phyloP scores from a whole-genome alignment of 2,797 vertebrate species.

The Pangasius djambal region DNA sequence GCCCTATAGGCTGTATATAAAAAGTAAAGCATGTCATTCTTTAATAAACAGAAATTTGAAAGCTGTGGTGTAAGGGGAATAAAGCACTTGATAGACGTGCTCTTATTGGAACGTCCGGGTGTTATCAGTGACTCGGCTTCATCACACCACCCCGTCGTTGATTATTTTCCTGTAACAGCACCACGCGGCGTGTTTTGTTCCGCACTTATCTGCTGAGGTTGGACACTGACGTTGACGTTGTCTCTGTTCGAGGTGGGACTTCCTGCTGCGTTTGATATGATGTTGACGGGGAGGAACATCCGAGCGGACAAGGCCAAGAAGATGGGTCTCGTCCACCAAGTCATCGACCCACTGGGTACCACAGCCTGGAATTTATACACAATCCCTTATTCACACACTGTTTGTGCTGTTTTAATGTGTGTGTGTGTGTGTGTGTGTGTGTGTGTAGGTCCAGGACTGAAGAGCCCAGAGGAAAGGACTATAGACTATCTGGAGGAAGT shows the following conservation, averaged over 20 bases:
- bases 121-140: neutral
- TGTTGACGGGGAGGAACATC: conserved; percentile 86
- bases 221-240: conserved; percentile 44
- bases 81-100: neutral
- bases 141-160: neutral
- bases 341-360: conserved; percentile 85
- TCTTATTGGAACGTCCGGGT: neutral
- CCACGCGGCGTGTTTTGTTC: neutral
- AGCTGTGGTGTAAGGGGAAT: neutral
- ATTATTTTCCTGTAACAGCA: neutral
- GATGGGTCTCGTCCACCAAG: conserved; percentile 83
- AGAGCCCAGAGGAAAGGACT: conserved; percentile 78
- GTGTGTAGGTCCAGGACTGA: conserved; percentile 77
- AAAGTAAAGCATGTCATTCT: neutral
- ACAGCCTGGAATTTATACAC: neutral
- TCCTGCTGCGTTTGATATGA: conserved; percentile 83
- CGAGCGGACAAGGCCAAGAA: conserved; percentile 82
- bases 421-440: neutral
- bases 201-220: neutral
- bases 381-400: too few species aligned
- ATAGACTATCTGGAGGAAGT: conserved; percentile 85
- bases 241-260: conserved; percentile 75
- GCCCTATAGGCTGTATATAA: neutral
- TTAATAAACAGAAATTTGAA: neutral
- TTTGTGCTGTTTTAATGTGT: neutral